Conservation (phyloP, 2,113 vertebrate genomes). For the Hemiscyllium ocellatum region DNA sequence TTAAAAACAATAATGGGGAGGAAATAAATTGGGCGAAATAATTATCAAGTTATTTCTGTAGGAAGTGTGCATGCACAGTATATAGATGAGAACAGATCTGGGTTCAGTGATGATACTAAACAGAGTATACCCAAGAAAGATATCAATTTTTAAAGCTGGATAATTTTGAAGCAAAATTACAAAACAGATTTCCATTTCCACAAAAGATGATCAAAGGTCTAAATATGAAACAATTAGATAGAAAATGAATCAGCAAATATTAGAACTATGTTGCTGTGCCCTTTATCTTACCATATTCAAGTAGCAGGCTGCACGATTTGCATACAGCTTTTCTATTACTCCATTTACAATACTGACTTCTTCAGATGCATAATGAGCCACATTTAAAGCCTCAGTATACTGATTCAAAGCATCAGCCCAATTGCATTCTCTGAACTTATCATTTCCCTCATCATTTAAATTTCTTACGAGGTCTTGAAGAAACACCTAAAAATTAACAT, state of each 20-base stretch:
- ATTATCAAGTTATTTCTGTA: not conserved
- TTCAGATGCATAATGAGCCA: conserved; percentile 89
- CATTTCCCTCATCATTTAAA: conserved; percentile 88
- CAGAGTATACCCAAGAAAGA: not conserved
- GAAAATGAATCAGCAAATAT: not conserved
- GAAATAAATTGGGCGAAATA: not conserved
- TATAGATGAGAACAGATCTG: not conserved
- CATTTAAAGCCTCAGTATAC: conserved; percentile 83
- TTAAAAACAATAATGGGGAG: not conserved
- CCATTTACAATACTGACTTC: conserved; percentile 71
- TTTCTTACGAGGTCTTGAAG: conserved; percentile 82
- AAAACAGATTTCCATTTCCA: not conserved
- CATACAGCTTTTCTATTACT: conserved; percentile 76
- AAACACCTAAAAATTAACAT: conserved; percentile 67
- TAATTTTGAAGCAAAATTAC: not conserved
- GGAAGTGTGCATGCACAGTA: not conserved
- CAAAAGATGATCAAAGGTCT: not conserved
- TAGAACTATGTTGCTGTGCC: not conserved
- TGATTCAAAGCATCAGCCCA: conserved; percentile 79
- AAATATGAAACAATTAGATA: not conserved
- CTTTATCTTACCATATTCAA: conserved; percentile 72
- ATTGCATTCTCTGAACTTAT: conserved; percentile 76
- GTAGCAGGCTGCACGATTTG: conserved; percentile 87
- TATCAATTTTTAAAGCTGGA: not conserved
- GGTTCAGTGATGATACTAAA: not conserved